Base-by-base conservation (phyloP, 1,140 invertebrate genomes). In the Maconellicoccus hirsutus region DNA sequence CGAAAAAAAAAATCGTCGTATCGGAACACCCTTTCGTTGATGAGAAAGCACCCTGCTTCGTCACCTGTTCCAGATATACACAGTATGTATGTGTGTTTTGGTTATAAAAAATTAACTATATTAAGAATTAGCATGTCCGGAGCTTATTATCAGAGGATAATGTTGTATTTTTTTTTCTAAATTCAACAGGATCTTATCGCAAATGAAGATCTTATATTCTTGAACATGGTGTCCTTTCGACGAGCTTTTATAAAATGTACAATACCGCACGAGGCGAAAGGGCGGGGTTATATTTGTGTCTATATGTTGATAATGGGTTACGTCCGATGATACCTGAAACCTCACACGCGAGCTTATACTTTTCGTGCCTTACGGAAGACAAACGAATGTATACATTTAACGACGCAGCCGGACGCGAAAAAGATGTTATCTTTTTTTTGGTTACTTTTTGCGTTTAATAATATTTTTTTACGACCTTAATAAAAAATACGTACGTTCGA, bases 121-220 rank as follows among this genome's bases (percentile, higher is more conserved):
- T 52, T 52, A 52, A 52, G 42, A 52, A 52, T 52, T 52, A 52
- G 42, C 42, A 52, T 52, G 42, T 52, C 42, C 42, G 42, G 42
- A 52, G 42, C 42, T 52, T 52, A 52, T 52, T 52, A 52, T 52
- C 42, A 52, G 42, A 19, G 42, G 10, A 52, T 52, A 52, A 52
- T 52, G 42, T 52, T 52, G 10, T 52, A 16, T 52, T 52, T 52
- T 52, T 52, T 52, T 52, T 52, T 16, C 42, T 52, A 52, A 52
- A 52, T 52, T 52, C 42, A 52, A 52, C 42, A 52, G 42, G 42
- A 52, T 52, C 42, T 52, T 52, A 52, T 52, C 42, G 42, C 42
- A 52, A 52, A 52, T 52, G 42, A 52, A 52, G 42, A 52, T 52
- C 42, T 52, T 52, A 52, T 52, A 52, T 52, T 19, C 42, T 52